Evolutionary conservation across 2,113 vertebrate genomes (phyloP), one percentile per base, ranked within the genome.

Genomic region (Megaceryle maxima): DNA sequence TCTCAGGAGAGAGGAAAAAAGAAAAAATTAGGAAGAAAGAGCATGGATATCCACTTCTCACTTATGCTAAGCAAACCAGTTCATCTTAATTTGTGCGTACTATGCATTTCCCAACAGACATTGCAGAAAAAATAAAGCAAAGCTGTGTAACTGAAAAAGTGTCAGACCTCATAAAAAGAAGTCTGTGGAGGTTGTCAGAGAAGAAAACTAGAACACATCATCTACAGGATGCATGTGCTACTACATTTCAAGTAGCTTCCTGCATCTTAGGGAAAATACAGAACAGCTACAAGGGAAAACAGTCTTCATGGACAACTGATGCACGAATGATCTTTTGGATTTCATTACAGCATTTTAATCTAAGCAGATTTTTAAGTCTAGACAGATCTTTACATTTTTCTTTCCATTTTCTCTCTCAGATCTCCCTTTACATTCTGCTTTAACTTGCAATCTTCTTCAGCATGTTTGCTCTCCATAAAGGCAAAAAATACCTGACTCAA

Each of bases 1-100:
- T 80, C 80, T 22, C 15, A 57, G 19, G 16, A 39, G 21, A 21
- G 5, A 1, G 0, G 4, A 3, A 6, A 20, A 9, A 6, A 24
- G 20, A 4, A 1, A 6, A n/a, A 66, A 55, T 20, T 3, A 13
- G 68, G 33, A 19, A 83, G 18, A 64, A 83, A 22, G 5, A 64
- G 29, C 6, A 18, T 31, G 11, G 21, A 51, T 56, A 83, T 41
- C 37, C 10, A 37, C 37, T 57, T 82, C 66, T 41, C 1, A 1
- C 16, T 74, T 55, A 73, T 1, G 31, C 41, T 28, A 66, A 62
- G 55, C 0, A 0, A 76, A 69, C 37, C 9, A 50, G 41, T 86
- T 93, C 7, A 55, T 62, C 88, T 69, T 66, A 35, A 83, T 73
- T 60, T 80, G 37, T 73, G 59, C 41, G 63, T 55, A 53, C 21